Evolutionary conservation across 2,888 invertebrate species (phyloP).

Genomic region (Thecocarcelia acutangulata): DNA sequence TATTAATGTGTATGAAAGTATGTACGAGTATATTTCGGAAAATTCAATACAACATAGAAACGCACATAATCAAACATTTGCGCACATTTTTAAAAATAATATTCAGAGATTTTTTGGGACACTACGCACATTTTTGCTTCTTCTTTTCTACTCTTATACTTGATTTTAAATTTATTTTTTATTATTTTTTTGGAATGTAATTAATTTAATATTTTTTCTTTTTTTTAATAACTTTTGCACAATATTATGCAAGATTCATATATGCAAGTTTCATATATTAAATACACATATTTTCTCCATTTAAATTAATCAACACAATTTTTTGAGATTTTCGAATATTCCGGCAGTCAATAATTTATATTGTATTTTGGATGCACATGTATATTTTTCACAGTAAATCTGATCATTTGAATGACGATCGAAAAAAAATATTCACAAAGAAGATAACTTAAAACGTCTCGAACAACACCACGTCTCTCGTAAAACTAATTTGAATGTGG

Average conservation of each 20-base stretch:
- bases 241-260: slow-evolving; percentile 43
- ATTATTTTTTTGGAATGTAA: slow-evolving; percentile 43
- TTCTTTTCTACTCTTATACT: neutral
- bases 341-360: no score
- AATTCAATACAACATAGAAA: neutral
- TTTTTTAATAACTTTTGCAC: neutral
- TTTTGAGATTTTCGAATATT: no score
- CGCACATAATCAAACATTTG: slow-evolving; percentile 39
- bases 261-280: neutral
- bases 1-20: neutral
- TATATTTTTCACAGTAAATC: slow-evolving; percentile 26
- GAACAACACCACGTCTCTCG: slow-evolving; percentile 71
- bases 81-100: slow-evolving; percentile 47
- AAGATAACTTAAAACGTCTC: slow-evolving; percentile 62
- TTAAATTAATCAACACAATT: no score
- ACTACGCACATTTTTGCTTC: slow-evolving; percentile 5
- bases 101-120: slow-evolving; percentile 36
- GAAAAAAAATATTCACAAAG: slow-evolving; percentile 15
- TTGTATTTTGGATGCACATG: slow-evolving; percentile 7
- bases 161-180: slow-evolving; percentile 1
- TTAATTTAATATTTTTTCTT: no score
- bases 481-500: slow-evolving; percentile 66
- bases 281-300: no score
- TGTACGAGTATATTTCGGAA: neutral
- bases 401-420: slow-evolving; percentile 12